Base-by-base conservation (phyloP, 2,797 vertebrate species). In the Myoxocephalus aenaeus region DNA sequence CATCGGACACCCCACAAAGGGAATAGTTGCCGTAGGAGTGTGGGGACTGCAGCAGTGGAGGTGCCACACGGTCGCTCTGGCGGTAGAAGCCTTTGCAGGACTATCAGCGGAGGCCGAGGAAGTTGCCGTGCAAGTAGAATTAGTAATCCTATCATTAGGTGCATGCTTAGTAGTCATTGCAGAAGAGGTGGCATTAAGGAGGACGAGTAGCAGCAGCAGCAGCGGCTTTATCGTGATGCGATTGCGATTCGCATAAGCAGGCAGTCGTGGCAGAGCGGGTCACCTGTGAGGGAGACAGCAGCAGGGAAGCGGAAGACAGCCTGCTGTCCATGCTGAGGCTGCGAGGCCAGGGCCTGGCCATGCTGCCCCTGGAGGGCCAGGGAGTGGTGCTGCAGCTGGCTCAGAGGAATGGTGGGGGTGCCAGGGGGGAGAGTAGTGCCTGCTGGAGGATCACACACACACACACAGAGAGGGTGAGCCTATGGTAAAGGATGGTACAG, bases 261-360 rank as follows among this genome's bases (percentile, higher is more conserved):
- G 72, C 9, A 64, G 68, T 70, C 5, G 65, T 73, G 79, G 85
- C 83, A 76, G 84, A 75, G 73, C 71, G 68, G 84, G 86, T 94
- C 92, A 96, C 94, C 95, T 95, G 96, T 91, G 91, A 96, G 94
- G 44, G 93, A 96, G 85, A 96, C 93, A 63, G 94, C 92, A 81
- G 95, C 83, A 83, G 96, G 95, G 83, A 97, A 96, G 89, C 92
- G 94, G 92, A 95, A 95, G 89, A 96, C 94, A 79, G 95, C 94
- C 93, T 96, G 94, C 74, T 96, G 94, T 88, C 92, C 93, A 94
- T 94, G 94, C 83, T 94, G 93, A 20, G 91, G 78, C 51, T 94
- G 93, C 22, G 92, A 90, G 75, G 93, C 91, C 5, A 81, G 73
- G 53, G 92, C 67, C 90, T 93, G 94, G 86, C 94, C 93, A 83